phyloP scores from a whole-genome alignment of 2,113 vertebrate genomes.

The Nerophis lumbriciformis region DNA sequence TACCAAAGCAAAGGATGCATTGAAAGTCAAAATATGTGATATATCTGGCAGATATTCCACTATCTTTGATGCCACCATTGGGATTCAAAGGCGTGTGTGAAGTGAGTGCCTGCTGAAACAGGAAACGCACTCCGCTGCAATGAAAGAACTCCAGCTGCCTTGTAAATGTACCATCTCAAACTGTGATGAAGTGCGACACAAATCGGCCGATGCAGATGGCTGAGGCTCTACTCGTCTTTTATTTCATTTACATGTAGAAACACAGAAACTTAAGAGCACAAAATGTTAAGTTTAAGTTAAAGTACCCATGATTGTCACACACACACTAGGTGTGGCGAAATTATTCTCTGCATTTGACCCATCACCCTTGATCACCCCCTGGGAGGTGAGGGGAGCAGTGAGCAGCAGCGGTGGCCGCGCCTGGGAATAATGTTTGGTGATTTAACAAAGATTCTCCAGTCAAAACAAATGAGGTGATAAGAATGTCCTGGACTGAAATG shows the following conservation, averaged over 20 bases:
- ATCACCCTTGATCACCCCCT: too few relatives aligned
- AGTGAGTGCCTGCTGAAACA: constrained; percentile 2
- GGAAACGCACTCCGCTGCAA: constrained; percentile 1
- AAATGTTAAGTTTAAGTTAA: too few relatives aligned
- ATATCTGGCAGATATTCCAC: not conserved
- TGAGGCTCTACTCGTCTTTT: constrained; percentile 27
- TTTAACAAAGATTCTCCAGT: not conserved
- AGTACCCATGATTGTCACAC: too few relatives aligned
- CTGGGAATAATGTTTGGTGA: too few relatives aligned
- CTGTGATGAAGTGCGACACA: constrained; percentile 32
- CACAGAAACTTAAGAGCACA: constrained; percentile 1
- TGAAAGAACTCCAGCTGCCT: constrained; percentile 8
- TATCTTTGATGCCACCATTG: not conserved
- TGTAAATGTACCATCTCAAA: constrained; percentile 26
- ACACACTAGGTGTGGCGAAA: too few relatives aligned
- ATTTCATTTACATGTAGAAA: constrained; percentile 44
- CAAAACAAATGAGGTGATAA: not conserved
- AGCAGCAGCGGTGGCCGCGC: too few relatives aligned
- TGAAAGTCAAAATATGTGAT: constrained; percentile 2
- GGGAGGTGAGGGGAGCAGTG: too few relatives aligned
- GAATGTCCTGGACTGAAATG: not conserved
- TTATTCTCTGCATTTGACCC: too few relatives aligned
- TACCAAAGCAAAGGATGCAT: not conserved
- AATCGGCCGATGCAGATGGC: constrained; percentile 28
- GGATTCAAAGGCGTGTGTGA: constrained; percentile 2